Evolutionary conservation across 2,888 invertebrate species (phyloP).

Genomic region (Allophyes oxyacanthae): DNA sequence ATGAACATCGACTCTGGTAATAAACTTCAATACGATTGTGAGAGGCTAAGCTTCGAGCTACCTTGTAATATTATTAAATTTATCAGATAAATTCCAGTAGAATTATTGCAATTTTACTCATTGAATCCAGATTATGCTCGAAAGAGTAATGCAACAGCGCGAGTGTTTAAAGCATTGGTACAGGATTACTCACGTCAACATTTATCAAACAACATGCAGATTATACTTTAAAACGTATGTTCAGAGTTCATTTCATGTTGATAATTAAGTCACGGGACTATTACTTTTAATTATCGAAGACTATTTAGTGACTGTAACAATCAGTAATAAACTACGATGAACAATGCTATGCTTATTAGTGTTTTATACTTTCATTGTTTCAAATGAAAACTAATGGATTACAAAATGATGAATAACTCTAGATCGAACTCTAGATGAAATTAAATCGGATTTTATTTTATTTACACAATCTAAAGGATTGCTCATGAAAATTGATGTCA

Average conservation of each 20-base stretch:
- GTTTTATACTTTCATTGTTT: constrained; percentile 3
- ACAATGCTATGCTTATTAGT: neutral
- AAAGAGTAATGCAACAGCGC: neutral
- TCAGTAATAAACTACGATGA: constrained; percentile 15
- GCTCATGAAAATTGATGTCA: too few relatives aligned
- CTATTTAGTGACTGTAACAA: constrained; percentile 17
- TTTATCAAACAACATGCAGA: neutral
- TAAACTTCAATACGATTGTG: too few relatives aligned
- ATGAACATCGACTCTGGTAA: too few relatives aligned
- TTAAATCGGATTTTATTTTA: too few relatives aligned
- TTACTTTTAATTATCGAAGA: constrained; percentile 3
- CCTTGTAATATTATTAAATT: too few relatives aligned
- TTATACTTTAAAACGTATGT: neutral
- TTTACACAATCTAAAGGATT: too few relatives aligned
- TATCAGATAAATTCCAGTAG: too few relatives aligned
- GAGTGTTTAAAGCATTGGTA: constrained; percentile 1
- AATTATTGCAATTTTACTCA: too few relatives aligned
- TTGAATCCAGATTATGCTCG: too few relatives aligned
- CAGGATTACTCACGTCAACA: constrained; percentile 19
- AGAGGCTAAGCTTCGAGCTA: too few relatives aligned
- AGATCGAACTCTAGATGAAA: too few relatives aligned
- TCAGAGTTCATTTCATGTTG: neutral
- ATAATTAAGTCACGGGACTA: constrained; percentile 5
- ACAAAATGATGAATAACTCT: neutral
- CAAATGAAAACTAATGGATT: constrained; percentile 28